phyloP scores from a whole-genome alignment of 2,888 invertebrate species.

The Dasypogon diadema region DNA sequence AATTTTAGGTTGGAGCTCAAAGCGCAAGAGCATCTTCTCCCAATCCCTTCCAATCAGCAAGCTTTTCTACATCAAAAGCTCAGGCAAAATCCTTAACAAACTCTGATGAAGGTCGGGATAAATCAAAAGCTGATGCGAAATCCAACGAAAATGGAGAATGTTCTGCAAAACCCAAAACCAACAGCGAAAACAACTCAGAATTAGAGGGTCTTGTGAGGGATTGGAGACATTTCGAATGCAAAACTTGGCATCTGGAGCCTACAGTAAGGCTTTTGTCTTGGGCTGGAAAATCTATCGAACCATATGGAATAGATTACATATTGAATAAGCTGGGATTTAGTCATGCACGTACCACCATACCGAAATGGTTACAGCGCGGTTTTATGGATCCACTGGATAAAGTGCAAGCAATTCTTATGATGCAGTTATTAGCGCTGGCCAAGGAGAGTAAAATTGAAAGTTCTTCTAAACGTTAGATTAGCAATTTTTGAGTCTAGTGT shows the following conservation, averaged over 20 bases:
- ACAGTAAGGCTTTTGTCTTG: slow-evolving; percentile 87
- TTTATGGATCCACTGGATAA: slow-evolving; percentile 98
- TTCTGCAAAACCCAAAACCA: slow-evolving; percentile 6
- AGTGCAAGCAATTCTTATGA: slow-evolving; percentile 83
- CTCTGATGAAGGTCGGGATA: slow-evolving; percentile 64
- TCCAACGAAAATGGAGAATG: not conserved
- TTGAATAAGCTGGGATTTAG: slow-evolving; percentile 97
- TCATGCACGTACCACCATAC: slow-evolving; percentile 97
- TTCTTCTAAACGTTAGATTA: slow-evolving; percentile 26
- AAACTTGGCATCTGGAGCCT: slow-evolving; percentile 97
- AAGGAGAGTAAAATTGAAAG: slow-evolving; percentile 69
- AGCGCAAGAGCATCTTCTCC: slow-evolving; percentile 67
- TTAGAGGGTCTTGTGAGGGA: slow-evolving; percentile 82
- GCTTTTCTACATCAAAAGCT: slow-evolving; percentile 56
- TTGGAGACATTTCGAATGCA: slow-evolving; percentile 91
- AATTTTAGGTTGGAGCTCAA: slow-evolving; percentile 64
- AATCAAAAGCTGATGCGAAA: slow-evolving; percentile 47
- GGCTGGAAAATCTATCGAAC: slow-evolving; percentile 97
- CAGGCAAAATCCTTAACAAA: slow-evolving; percentile 63
- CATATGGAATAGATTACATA: slow-evolving; percentile 98
- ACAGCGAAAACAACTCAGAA: slow-evolving; percentile 60
- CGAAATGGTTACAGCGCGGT: slow-evolving; percentile 99
- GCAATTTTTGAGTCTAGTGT: too few species aligned
- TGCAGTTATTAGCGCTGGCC: slow-evolving; percentile 76
- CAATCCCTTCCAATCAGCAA: slow-evolving; percentile 64